Base-by-base conservation (phyloP, 1,140 invertebrate species). In the Cardiocondyla obscurior region DNA sequence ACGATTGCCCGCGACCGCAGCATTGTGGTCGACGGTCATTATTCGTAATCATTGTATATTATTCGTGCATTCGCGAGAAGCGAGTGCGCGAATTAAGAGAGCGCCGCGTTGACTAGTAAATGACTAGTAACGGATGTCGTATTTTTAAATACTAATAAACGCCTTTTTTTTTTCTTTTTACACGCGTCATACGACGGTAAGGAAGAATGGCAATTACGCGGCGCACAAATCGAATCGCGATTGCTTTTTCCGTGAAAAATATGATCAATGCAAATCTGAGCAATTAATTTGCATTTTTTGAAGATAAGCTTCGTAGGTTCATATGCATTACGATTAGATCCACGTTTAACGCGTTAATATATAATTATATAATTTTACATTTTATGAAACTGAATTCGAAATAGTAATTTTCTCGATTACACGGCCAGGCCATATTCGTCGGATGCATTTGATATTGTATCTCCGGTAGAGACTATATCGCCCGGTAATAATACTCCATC, bases 21-120 rank as follows among this genome's bases (percentile, higher is more conserved):
- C 46, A 79, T 79, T 79, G 74, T 79, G 74, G 74, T 69, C 74
- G 44, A 25, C 74, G 62, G 44, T 79, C 46, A 79, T 79, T 79
- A 79, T 69, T 79, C 49, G 74, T 67, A 79, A 79, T 79, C 74
- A 69, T 69, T 79, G 62, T 42, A 79, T 81, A 58, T 81, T 73
- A 62, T 74, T 82, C 53, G 69, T 46, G 44, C 57, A 5, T 28
- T 69, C 42, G 39, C 44, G 60, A 77, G 33, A 77, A 74, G 12
- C 30, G 44, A 77, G 76, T 60, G 33, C 22, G 28, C 22, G 55
- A 77, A 51, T 62, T 76, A 76, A 46, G 42, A 74, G 22, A 82
- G 33, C 58, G 58, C 22, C 33, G 42, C 33, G 36, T 55, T 36
- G 76, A 55, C 39, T 12, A 16, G 30, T 51, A 19, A 82, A 30